Evolutionary conservation across 2,113 vertebrate species (phyloP).

Genomic region (Laterallus jamaicensis): DNA sequence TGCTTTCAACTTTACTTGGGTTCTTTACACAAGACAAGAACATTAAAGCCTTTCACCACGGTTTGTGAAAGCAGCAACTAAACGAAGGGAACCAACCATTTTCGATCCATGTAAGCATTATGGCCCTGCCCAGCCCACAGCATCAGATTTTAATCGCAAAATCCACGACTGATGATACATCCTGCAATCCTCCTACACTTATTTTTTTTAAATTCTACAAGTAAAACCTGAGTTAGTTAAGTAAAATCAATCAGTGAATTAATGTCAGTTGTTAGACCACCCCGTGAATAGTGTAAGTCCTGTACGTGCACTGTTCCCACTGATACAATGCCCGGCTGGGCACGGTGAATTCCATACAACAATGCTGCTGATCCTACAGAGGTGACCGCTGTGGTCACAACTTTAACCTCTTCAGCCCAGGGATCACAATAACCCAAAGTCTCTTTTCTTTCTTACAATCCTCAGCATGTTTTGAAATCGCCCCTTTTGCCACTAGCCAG

Average conservation of each 20-base stretch:
- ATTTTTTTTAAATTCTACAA: neutral
- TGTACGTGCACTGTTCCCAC: constrained; percentile 56
- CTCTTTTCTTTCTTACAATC: constrained; percentile 38
- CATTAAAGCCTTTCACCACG: neutral
- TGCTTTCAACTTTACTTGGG: neutral
- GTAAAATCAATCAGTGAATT: constrained; percentile 15
- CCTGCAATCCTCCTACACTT: neutral
- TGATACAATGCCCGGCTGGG: constrained; percentile 44
- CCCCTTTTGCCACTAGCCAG: neutral
- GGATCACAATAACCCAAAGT: constrained; percentile 48
- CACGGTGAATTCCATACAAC: constrained; percentile 44
- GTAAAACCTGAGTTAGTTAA: neutral
- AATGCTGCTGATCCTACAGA: constrained; percentile 53
- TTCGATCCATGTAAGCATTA: neutral
- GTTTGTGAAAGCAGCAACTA: neutral
- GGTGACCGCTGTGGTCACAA: constrained; percentile 45
- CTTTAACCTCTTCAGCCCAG: constrained; percentile 62
- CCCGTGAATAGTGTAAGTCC: constrained; percentile 31
- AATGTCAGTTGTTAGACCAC: constrained; percentile 34
- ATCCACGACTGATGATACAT: neutral
- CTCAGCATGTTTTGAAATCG: neutral
- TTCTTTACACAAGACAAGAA: neutral
- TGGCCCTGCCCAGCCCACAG: neutral
- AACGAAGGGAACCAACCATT: neutral
- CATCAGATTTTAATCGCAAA: neutral